These are phyloP conservation scores for Phoeniculus purpureus DNA, from an alignment of 2,797 vertebrate genomes.

Conservation along the genomic window DNA sequence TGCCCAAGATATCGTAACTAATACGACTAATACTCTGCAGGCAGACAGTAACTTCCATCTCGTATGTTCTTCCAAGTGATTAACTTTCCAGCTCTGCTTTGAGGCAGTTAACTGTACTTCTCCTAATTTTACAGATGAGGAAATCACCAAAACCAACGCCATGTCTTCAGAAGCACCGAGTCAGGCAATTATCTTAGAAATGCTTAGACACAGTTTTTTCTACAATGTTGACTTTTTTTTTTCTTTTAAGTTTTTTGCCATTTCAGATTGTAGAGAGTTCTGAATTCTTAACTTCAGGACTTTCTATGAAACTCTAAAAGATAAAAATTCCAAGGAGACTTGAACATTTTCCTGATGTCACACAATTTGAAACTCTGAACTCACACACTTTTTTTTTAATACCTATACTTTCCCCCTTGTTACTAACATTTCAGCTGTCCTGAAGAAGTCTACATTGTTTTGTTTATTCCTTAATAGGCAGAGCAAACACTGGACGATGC, in stretches of 20 bases:
- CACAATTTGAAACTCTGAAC: neutral
- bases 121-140: neutral
- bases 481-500: too few species aligned
- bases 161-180: neutral
- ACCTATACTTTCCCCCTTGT: too few species aligned
- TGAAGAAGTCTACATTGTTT: too few species aligned
- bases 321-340: neutral
- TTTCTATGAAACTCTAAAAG: neutral
- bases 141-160: neutral
- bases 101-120: constrained; percentile 22
- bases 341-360: neutral
- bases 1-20: neutral
- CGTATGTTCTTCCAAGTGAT: neutral
- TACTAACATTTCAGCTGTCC: too few species aligned
- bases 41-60: neutral
- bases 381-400: too few species aligned
- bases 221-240: neutral
- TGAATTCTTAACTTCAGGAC: neutral
- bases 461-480: too few species aligned
- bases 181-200: neutral
- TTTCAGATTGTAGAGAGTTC: neutral
- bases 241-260: neutral
- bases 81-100: neutral
- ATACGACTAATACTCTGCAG: neutral
- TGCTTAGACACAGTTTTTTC: neutral